A percentile compares a stretch with the other conserved stretches of the same genome.
Conservation (phyloP, 2,797 vertebrate species). For the Acanthopagrus latus region DNA sequence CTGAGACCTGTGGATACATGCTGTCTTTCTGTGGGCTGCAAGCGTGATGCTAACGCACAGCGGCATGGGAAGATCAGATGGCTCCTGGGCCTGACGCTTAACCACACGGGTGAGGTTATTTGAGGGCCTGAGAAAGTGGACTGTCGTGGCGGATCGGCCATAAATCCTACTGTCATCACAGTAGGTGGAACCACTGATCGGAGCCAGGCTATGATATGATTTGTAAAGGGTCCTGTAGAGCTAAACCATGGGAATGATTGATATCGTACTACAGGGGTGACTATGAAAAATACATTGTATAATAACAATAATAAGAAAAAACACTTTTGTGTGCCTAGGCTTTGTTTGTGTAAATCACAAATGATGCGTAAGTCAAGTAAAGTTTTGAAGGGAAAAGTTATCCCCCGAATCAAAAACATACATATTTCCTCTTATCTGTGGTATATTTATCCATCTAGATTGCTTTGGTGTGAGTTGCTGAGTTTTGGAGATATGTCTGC, state of each 20-base stretch:
- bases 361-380: background rate
- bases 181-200: background rate
- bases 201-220: background rate
- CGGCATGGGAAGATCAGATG: conserved; percentile 76
- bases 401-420: too few relatives aligned
- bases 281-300: background rate
- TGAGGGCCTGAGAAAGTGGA: conserved; percentile 74
- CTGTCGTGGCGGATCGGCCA: conserved; percentile 79
- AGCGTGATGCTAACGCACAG: conserved; percentile 79
- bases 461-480: too few relatives aligned
- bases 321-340: background rate
- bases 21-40: conserved; percentile 76
- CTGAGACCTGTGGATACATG: conserved; percentile 69
- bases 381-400: background rate
- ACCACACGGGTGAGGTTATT: conserved; percentile 69
- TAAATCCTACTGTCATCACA: conserved; percentile 43
- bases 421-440: too few relatives aligned
- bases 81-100: conserved; percentile 74
- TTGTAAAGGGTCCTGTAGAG: background rate
- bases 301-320: too few relatives aligned
- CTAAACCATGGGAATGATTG: background rate
- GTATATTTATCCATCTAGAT: too few relatives aligned
- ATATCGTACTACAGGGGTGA: background rate
- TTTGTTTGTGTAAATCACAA: background rate
- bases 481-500: too few relatives aligned